Evolutionary conservation across 2,888 invertebrate genomes (phyloP), one percentile per base, ranked within the genome.

Genomic region (Ormyrus labotus): DNA sequence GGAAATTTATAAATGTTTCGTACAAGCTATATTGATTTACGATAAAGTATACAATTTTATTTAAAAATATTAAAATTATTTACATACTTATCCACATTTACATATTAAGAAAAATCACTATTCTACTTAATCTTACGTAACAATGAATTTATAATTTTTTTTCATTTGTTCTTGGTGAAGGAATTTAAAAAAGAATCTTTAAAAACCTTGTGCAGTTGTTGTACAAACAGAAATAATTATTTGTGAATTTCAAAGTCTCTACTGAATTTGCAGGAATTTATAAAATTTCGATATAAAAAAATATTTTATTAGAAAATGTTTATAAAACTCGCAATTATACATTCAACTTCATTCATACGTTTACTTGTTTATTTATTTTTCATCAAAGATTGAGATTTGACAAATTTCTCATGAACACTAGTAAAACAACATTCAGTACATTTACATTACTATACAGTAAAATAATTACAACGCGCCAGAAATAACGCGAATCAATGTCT

Each of bases 381-480:
- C 78, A 63, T 75, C 45, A 68, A 80, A 77, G 13, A 10, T 53
- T n/a, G 13, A 69, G 13, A 34, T 34, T 34, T 48, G 8, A 34
- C 50, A 57, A 71, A 64, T 67, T 50, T 10, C 3, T 53, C 47
- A 57, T 8, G 45, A 63, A 48, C 13, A 9, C 10, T 70, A 9
- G 5, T 64, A 10, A 69, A 64, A 48, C 34, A 57, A 19, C 53
- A 67, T 71, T 71, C 63, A 57, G 9, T 47, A 34, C 69, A 64
- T 77, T 63, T 69, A 69, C 69, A 73, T 72, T 51, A 73, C 67
- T 81, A 79, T 76, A 81, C 78, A 82, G 50, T 75, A 73, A 73
- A 73, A 77, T 82, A 76, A 82, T 82, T 70, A 76, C 73, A 76
- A 79, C 57, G 50, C 77, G 68, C 64, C 53, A 70, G 10, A 60